Conservation (phyloP, 2,113 vertebrate species). For the Pseudopodoces humilis region DNA sequence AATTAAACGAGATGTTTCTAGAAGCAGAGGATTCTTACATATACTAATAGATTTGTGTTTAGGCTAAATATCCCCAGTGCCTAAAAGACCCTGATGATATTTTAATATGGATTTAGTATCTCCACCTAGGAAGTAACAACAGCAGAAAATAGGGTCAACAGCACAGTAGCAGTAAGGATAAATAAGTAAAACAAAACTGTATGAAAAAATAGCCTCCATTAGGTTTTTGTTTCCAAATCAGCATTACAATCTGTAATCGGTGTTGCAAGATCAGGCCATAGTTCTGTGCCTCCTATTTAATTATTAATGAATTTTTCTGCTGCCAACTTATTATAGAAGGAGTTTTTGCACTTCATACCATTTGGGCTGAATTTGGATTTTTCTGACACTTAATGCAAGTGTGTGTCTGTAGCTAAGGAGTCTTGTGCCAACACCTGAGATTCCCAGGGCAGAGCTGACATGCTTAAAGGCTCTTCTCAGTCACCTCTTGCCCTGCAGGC, state of each 20-base stretch:
- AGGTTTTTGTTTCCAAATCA: not conserved
- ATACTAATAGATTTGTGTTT: not conserved
- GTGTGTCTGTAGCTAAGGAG: not conserved
- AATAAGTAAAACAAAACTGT: not conserved
- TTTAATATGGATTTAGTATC: not conserved
- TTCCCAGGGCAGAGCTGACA: not conserved
- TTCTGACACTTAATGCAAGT: not conserved
- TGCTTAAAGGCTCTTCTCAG: not conserved
- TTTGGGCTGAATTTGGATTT: not conserved
- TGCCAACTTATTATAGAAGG: not conserved
- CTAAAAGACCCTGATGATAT: not conserved
- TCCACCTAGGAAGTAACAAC: not conserved
- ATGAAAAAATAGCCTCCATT: not conserved
- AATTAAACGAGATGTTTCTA: not conserved
- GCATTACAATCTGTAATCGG: accelerated
- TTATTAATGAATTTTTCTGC: not conserved
- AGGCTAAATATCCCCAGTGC: not conserved
- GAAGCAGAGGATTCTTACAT: not conserved
- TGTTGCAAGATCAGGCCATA: not conserved
- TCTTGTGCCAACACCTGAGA: not conserved
- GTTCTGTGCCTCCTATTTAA: not conserved
- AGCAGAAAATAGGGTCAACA: not conserved
- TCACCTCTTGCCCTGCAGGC: not conserved
- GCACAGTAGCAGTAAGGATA: not conserved
- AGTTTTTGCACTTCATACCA: not conserved